These are phyloP conservation scores for Lithobius niger DNA, from an alignment of 1,140 invertebrate genomes.

Conservation along the genomic window DNA sequence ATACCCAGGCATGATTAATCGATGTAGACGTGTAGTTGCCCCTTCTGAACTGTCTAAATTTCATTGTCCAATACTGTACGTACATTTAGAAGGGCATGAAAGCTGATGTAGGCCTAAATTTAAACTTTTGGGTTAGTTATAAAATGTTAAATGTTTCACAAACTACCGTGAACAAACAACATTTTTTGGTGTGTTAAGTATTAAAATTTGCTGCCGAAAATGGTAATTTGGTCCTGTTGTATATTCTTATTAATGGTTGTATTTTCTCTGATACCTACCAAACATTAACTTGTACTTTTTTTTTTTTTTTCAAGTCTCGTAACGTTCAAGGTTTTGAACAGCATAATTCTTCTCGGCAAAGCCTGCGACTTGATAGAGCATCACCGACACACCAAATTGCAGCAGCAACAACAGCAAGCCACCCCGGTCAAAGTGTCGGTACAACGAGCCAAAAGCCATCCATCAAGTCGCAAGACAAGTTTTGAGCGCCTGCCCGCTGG, in stretches of 20 bases:
- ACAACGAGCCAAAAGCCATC: constrained; percentile 20
- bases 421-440: neutral
- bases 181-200: neutral
- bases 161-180: neutral
- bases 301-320: constrained; percentile 40
- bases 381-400: constrained; percentile 44
- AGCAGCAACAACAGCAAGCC: constrained; percentile 15
- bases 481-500: constrained; percentile 9
- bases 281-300: constrained; percentile 15
- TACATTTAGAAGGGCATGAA: too few relatives aligned
- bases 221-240: too few relatives aligned
- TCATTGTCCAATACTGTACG: too few relatives aligned
- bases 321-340: constrained; percentile 67
- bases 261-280: too few relatives aligned
- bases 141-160: neutral
- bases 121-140: neutral
- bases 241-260: too few relatives aligned
- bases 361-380: constrained; percentile 71
- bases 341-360: constrained; percentile 71
- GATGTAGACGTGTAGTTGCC: too few relatives aligned
- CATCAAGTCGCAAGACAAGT: constrained; percentile 24
- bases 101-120: neutral
- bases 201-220: neutral
- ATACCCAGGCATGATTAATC: too few relatives aligned
- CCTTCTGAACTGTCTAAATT: too few relatives aligned